Base-by-base conservation (phyloP, 2,797 vertebrate genomes). In the Falco columbarius region DNA sequence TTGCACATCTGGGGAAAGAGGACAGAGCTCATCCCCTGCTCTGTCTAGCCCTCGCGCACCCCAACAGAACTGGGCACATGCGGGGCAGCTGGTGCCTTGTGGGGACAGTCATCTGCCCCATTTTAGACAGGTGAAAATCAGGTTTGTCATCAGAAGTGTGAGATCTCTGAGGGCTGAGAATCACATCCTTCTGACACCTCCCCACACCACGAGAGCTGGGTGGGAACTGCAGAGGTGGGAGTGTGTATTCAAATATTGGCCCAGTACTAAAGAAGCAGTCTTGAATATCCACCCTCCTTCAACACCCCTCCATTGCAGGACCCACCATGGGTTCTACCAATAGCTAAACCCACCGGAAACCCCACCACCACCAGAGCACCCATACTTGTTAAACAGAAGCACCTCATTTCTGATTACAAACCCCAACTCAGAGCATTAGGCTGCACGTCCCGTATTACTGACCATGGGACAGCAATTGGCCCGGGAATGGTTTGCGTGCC, bases 231-330 rank as follows among this genome's bases (percentile, higher is more conserved):
- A 36, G 26, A 58, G 20, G 19, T 14, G 7, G 21, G 15, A 54
- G 5, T 0, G 1, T 5, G 9, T n/a, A n/a, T 66, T 92, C 30
- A 58, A 62, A 40, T 10, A 23, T 1, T 12, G 34, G 1, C 20
- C 5, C 12, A 36, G 16, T 51, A 58, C 7, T 14, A 36, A 75
- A 56, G 58, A n/a, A 56, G 32, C 0, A 21, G 5, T 14, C 6
- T 62, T 17, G 12, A 26, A 71, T 7, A 24, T 19, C 14, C 10
- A 21, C 32, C n/a, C 14, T 83, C 42, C 51, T 42, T 34, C 73
- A 59, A n/a, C 21, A 83, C 10, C 7, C 55, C 11, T 12, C 17
- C 42, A 22, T 26, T 52, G 7, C 30, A 68, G 21, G 34, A 68
- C 46, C 42, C 54, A 10, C 30, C 24, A 47, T 0, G 7, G 24